A percentile compares a stretch with the other conserved stretches of the same genome.
Evolutionary conservation across 2,888 invertebrate species (phyloP).

Genomic region (Epirrhoe tristata): DNA sequence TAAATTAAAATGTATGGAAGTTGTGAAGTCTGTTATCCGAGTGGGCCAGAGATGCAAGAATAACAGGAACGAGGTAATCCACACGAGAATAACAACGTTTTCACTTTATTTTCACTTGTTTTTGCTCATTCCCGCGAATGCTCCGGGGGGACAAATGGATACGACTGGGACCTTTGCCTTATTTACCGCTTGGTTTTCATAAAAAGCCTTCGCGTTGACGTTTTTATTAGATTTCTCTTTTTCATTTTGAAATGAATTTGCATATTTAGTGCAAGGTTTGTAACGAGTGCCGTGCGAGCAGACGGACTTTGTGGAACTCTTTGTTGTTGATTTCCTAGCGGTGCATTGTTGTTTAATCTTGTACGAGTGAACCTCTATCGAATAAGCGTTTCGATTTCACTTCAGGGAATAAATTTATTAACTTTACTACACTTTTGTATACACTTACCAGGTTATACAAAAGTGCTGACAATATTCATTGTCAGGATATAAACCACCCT

Average conservation of each 20-base stretch:
- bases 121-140: constrained; percentile 73
- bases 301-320: constrained; percentile 4
- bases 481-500: background rate
- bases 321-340: background rate
- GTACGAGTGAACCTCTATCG: background rate
- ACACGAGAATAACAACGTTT: constrained; percentile 79
- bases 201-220: constrained; percentile 52
- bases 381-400: background rate
- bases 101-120: constrained; percentile 79
- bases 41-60: constrained; percentile 56
- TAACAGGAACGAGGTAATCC: constrained; percentile 71
- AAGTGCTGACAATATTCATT: background rate
- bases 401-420: background rate
- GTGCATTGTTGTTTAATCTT: background rate
- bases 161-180: constrained; percentile 67
- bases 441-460: background rate
- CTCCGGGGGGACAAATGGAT: constrained; percentile 68
- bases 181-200: constrained; percentile 66
- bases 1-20: constrained; percentile 60
- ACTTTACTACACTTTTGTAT: background rate
- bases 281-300: constrained; percentile 9
- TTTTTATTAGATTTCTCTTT: constrained; percentile 51
- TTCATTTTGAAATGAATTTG: constrained; percentile 47
- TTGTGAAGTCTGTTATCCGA: constrained; percentile 59
- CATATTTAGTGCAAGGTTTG: constrained; percentile 38